phyloP scores from a whole-genome alignment of 1,140 invertebrate genomes.

The Drosophila ercepeae region DNA sequence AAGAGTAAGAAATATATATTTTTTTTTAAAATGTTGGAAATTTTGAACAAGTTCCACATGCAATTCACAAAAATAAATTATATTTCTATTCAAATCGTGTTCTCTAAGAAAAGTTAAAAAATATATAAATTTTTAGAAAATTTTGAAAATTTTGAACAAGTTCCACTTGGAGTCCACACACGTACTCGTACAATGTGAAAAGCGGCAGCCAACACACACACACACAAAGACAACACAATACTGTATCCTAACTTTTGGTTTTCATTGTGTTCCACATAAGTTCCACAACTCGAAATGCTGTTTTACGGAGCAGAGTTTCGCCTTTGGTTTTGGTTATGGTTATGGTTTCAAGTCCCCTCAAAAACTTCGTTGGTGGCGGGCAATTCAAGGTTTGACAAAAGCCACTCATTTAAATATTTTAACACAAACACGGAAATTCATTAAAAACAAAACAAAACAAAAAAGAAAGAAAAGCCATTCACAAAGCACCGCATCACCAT shows the following conservation, averaged over 20 bases:
- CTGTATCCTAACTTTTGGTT: conserved; percentile 11
- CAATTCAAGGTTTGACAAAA: conserved; percentile 76
- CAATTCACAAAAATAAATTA: too few relatives aligned
- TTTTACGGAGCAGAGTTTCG: conserved; percentile 10
- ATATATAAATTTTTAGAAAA: too few relatives aligned
- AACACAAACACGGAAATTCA: conserved; percentile 1
- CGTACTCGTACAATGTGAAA: not conserved
- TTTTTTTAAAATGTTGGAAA: not conserved
- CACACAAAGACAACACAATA: conserved; percentile 4
- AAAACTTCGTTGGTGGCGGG: conserved; percentile 64
- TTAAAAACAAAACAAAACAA: too few relatives aligned
- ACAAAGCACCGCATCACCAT: conserved; percentile 34
- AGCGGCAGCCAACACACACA: conserved; percentile 9
- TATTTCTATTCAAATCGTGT: too few relatives aligned
- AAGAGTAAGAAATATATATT: too few relatives aligned
- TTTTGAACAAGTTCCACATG: not conserved
- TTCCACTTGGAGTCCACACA: not conserved
- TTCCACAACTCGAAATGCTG: conserved; percentile 15
- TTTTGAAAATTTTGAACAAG: not conserved
- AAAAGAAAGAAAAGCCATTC: conserved; percentile 9
- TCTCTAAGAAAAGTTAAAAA: too few relatives aligned
- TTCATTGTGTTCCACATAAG: not conserved
- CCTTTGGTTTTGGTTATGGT: conserved; percentile 7
- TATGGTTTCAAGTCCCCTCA: conserved; percentile 17
- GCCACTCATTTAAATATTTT: conserved; percentile 29